phyloP scores from a whole-genome alignment of 2,888 invertebrate genomes.

The Nephrotoma guestfalica region DNA sequence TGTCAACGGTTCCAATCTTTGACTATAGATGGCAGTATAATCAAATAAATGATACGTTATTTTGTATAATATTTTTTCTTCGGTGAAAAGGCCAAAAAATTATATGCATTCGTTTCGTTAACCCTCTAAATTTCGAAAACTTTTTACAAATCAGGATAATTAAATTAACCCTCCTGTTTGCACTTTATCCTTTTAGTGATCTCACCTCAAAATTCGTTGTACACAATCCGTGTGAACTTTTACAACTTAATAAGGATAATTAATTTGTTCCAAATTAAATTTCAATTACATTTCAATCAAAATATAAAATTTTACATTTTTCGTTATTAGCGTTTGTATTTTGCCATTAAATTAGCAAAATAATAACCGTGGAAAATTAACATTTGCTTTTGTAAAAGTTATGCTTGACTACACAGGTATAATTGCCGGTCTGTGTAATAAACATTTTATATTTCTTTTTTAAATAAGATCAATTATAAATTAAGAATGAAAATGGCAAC shows the following conservation, averaged over 20 bases:
- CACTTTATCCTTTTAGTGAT: no score
- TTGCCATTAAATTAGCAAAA: neutral
- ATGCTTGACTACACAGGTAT: neutral
- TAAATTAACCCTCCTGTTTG: no score
- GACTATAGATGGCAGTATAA: no score
- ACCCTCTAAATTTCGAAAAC: no score
- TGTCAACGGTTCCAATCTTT: no score
- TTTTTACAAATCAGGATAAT: no score
- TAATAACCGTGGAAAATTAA: neutral
- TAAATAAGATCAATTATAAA: neutral
- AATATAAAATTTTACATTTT: neutral
- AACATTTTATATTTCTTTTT: neutral
- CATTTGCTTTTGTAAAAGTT: neutral
- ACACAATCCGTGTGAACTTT: neutral
- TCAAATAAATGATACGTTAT: no score
- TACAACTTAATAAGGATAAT: neutral
- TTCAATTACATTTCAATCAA: neutral
- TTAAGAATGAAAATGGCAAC: neutral
- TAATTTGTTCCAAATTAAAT: neutral
- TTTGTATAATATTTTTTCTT: no score
- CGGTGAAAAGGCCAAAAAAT: no score
- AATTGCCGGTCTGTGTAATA: neutral
- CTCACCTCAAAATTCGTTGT: no score
- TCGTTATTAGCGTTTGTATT: neutral
- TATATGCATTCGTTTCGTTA: no score